phyloP scores from a whole-genome alignment of 2,797 vertebrate genomes.

The Notolepis coatsorum region DNA sequence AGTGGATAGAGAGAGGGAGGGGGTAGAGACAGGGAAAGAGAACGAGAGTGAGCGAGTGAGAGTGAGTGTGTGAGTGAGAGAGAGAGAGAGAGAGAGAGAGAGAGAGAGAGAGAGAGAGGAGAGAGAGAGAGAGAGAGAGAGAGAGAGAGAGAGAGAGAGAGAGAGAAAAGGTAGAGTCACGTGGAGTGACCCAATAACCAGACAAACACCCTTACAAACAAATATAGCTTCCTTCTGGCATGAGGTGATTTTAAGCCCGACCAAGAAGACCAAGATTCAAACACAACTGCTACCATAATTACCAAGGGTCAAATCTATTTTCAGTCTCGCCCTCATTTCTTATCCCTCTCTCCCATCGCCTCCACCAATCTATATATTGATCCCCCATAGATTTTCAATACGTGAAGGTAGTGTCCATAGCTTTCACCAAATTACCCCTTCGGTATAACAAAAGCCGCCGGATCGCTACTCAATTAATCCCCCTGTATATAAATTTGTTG shows the following conservation, averaged over 20 bases:
- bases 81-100: conserved; percentile 13
- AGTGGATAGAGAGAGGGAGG: conserved; percentile 27
- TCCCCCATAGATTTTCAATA: conserved; percentile 61
- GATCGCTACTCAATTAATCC: conserved; percentile 56
- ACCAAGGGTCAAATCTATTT: conserved; percentile 67
- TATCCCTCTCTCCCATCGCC: conserved; percentile 46
- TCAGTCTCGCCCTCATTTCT: conserved; percentile 50
- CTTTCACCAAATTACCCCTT: conserved; percentile 60
- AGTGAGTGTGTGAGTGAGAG: background rate
- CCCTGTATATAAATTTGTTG: conserved; percentile 17
- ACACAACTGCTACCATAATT: conserved; percentile 49
- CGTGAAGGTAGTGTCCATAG: conserved; percentile 34
- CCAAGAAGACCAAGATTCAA: conserved; percentile 54
- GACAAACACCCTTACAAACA: conserved; percentile 68
- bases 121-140: background rate
- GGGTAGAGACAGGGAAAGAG: conserved; percentile 43
- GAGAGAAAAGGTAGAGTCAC: conserved; percentile 46
- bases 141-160: background rate
- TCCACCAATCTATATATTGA: conserved; percentile 66
- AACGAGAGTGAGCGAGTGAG: conserved; percentile 54
- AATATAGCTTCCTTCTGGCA: conserved; percentile 79
- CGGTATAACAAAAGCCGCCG: conserved; percentile 41
- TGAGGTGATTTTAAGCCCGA: conserved; percentile 80
- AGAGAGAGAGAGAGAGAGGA: background rate
- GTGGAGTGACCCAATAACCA: conserved; percentile 72